phyloP scores from a whole-genome alignment of 2,797 vertebrate genomes.

The Taenioides sp. region DNA sequence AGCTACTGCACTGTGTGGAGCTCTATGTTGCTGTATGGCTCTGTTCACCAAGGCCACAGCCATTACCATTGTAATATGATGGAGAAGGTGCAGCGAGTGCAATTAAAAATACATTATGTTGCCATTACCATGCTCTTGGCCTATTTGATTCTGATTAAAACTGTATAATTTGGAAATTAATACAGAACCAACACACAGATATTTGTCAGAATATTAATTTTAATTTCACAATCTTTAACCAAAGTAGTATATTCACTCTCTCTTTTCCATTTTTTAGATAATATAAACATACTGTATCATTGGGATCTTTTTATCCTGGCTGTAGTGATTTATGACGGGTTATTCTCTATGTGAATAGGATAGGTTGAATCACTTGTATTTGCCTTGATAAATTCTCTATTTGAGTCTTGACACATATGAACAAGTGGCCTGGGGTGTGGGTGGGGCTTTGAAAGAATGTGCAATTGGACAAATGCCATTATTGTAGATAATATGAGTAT shows the following conservation, averaged over 20 bases:
- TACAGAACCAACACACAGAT: constrained; percentile 15
- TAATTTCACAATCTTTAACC: neutral
- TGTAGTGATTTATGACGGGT: neutral
- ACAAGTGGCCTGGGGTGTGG: constrained; percentile 18
- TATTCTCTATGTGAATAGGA: neutral
- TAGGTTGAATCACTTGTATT: constrained; percentile 7
- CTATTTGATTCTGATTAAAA: constrained; percentile 33
- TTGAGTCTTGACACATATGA: constrained; percentile 18
- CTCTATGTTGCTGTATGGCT: constrained; percentile 23
- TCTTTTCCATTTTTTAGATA: neutral
- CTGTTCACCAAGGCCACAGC: constrained; percentile 23
- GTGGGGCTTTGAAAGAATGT: constrained; percentile 19
- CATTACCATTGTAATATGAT: constrained; percentile 28
- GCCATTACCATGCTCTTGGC: constrained; percentile 33
- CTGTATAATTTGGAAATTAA: constrained; percentile 29
- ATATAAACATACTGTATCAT: neutral
- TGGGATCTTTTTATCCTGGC: neutral
- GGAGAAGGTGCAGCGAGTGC: constrained; percentile 24
- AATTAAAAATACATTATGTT: constrained; percentile 60
- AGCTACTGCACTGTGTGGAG: constrained; percentile 18
- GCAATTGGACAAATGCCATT: constrained; percentile 35
- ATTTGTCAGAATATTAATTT: constrained; percentile 3
- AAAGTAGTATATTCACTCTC: neutral
- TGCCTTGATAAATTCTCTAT: constrained; percentile 35
- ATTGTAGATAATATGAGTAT: constrained; percentile 44